Conservation (phyloP, 1,140 invertebrate genomes). For the Bombus huntii region DNA sequence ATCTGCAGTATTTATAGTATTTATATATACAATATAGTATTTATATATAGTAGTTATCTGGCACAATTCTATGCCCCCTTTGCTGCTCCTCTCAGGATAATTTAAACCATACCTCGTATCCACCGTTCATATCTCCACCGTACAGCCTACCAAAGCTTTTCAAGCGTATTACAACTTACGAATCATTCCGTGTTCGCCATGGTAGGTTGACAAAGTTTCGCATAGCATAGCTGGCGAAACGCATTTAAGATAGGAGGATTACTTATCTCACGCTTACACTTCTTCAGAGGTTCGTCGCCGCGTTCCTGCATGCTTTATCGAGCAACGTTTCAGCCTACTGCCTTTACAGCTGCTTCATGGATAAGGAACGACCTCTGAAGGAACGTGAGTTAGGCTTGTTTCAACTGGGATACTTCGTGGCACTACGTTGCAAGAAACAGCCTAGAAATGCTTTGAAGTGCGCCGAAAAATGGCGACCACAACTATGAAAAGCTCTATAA, state of each 20-base stretch:
- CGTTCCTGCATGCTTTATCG: conserved; percentile 30
- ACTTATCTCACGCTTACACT: conserved; percentile 60
- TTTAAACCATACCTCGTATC: background rate
- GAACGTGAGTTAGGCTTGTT: background rate
- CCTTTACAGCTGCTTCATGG: background rate
- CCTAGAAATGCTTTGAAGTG: background rate
- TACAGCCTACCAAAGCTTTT: background rate
- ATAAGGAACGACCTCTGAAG: conserved; percentile 10
- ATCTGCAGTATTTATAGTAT: conserved; percentile 17
- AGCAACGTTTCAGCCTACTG: conserved; percentile 29
- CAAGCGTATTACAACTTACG: background rate
- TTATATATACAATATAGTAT: no score
- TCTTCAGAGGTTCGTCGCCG: conserved; percentile 43
- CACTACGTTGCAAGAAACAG: background rate
- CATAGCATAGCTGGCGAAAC: background rate
- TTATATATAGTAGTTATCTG: background rate
- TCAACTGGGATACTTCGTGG: background rate
- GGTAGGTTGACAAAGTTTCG: conserved; percentile 21
- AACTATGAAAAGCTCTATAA: background rate
- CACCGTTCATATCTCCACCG: background rate
- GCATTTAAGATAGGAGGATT: conserved; percentile 51
- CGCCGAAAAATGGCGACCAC: background rate
- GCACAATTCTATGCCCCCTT: background rate
- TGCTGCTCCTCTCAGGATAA: background rate
- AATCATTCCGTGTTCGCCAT: background rate